Base-by-base conservation (phyloP, 2,113 vertebrate species). In the Ictalurus furcatus region DNA sequence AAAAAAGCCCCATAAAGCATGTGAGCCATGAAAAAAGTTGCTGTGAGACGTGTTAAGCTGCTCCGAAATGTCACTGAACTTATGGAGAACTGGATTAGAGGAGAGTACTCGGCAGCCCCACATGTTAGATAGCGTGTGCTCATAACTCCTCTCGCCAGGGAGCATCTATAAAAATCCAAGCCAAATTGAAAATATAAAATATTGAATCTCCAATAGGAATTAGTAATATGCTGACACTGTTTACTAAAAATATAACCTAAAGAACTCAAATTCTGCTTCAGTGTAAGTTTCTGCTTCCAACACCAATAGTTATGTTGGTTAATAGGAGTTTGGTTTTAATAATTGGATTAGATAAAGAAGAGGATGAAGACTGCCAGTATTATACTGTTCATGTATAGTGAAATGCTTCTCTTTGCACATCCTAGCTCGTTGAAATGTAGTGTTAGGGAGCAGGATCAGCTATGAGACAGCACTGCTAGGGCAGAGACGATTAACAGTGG, bases 21-120 rank as follows among this genome's bases (percentile, higher is more conserved):
- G 23, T 81, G 40, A 88, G 73, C 80, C 54, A 65, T 37, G 61
- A 37, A 56, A 65, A 80, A 83, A 17, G 9, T 52, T 30, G 54
- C 67, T 59, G 21, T 58, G 74, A 89, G 16, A 89, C 28, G 19
- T 87, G 63, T 86, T 86, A 73, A 87, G 85, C 63, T 37, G 73
- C 85, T 84, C 23, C 7, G 40, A 87, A 89, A 89, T 89, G 76
- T 86, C 88, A 83, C 76, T 83, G 78, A 73, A n/a, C 34, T 82
- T 40, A 44, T 48, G 56, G n/a, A 56, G 82, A 76, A 54, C 52
- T 40, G 76, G 37, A 28, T 65, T 59, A 61, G 13, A 4, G n/a
- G 44, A 81, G n/a, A 61, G 28, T 7, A 25, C 48, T 65, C 25
- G 69, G 59, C 23, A 59, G 58, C 78, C 37, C 34, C 34, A 40